Percentiles rank a stretch among this genome's conserved stretches.
Conservation (phyloP, 2,113 vertebrate genomes). For the Columba livia region DNA sequence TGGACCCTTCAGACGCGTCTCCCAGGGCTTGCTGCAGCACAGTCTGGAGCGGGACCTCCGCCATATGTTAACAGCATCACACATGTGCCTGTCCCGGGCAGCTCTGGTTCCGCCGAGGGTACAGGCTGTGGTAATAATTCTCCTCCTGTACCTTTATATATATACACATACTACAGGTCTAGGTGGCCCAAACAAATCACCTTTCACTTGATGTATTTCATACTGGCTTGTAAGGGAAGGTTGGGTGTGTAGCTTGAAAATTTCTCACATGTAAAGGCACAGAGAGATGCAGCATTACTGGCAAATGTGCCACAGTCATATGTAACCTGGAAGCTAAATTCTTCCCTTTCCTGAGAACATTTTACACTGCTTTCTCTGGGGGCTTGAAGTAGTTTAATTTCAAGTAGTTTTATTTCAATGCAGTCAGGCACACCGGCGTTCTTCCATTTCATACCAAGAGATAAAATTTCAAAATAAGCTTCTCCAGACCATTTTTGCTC, state of each 20-base stretch:
- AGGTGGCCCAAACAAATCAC: background rate
- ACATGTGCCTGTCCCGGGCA: background rate
- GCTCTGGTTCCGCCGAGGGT: background rate
- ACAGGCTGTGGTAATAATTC: background rate
- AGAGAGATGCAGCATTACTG: background rate
- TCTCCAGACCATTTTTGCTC: background rate
- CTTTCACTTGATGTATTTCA: background rate
- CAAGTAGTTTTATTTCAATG: background rate
- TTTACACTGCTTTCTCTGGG: background rate
- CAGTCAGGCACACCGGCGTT: background rate
- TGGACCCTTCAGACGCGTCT: background rate
- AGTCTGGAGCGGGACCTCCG: background rate
- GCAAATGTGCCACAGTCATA: fast-evolving
- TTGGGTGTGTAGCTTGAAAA: background rate
- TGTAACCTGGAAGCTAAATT: background rate
- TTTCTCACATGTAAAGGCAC: background rate
- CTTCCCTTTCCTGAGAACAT: background rate
- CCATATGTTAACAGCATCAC: background rate
- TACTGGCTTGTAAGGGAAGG: background rate
- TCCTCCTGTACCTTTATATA: background rate
- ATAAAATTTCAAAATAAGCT: background rate
- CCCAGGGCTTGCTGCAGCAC: background rate
- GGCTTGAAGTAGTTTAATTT: background rate
- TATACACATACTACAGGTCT: background rate
- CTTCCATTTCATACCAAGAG: background rate